Evolutionary conservation across 1,140 invertebrate species (phyloP).

Genomic region (Drosophila bocqueti): DNA sequence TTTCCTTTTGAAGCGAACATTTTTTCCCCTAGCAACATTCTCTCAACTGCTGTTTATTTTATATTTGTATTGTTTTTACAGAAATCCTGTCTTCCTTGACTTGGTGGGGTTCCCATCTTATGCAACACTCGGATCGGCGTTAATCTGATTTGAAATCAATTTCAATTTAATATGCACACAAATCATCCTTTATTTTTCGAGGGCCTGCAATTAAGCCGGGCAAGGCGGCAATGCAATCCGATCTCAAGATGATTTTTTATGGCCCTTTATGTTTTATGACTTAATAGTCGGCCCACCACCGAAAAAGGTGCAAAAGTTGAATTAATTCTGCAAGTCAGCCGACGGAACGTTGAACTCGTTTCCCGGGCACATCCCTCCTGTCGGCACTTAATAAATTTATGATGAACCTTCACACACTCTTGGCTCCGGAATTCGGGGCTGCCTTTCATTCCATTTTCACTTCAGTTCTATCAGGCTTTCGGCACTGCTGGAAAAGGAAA

Average conservation of each 20-base stretch:
- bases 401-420: constrained; percentile 71
- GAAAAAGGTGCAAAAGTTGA: constrained; percentile 10
- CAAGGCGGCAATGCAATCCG: constrained; percentile 30
- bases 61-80: neutral
- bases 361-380: constrained; percentile 51
- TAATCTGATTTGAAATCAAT: constrained; percentile 40
- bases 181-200: constrained; percentile 40
- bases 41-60: constrained; percentile 11
- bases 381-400: constrained; percentile 77
- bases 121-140: constrained; percentile 23
- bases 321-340: constrained; percentile 39
- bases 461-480: neutral
- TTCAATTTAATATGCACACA: constrained; percentile 46
- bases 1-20: constrained; percentile 39
- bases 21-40: neutral
- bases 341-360: constrained; percentile 42
- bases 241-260: constrained; percentile 51
- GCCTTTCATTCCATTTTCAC: constrained; percentile 18
- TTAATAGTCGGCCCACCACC: constrained; percentile 30
- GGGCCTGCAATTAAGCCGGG: constrained; percentile 31
- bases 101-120: constrained; percentile 2
- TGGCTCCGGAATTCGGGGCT: constrained; percentile 22
- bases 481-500: neutral
- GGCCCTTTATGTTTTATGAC: constrained; percentile 50
- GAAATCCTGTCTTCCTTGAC: constrained; percentile 1